Evolutionary conservation across 2,113 vertebrate species (phyloP).

Genomic region (Heterochromis multidens): DNA sequence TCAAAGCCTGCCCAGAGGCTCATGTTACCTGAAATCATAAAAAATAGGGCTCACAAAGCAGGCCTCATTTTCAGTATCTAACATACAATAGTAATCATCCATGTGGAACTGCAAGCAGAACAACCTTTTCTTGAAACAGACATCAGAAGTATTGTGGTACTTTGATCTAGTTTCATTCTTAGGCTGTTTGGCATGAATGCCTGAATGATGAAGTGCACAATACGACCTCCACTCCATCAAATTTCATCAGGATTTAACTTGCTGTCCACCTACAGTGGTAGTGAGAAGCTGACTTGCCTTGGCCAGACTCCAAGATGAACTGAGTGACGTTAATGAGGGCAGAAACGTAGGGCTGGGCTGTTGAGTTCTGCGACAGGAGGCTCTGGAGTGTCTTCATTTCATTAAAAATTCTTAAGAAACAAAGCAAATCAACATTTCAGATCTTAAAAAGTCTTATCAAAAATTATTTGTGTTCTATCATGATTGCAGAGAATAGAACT

Average conservation of each 20-base stretch:
- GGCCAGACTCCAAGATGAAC: constrained; percentile 46
- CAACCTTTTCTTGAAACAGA: background rate
- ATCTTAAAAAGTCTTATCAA: background rate
- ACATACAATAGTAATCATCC: background rate
- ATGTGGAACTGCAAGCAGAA: background rate
- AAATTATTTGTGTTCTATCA: background rate
- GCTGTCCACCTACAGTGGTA: background rate
- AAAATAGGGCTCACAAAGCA: background rate
- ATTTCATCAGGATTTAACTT: constrained; percentile 26
- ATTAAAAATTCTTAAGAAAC: constrained; percentile 63
- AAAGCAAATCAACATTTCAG: constrained; percentile 1
- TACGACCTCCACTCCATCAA: background rate
- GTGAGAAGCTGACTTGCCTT: constrained; percentile 57
- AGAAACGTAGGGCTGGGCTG: constrained; percentile 48
- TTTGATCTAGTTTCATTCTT: background rate
- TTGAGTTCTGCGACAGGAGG: constrained; percentile 56
- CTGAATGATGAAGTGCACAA: background rate
- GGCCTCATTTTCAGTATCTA: background rate
- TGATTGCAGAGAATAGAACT: background rate
- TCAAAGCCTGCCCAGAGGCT: constrained; percentile 46
- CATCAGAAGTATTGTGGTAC: background rate
- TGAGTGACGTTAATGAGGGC: constrained; percentile 48
- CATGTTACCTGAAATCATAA: constrained; percentile 54
- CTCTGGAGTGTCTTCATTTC: constrained; percentile 53
- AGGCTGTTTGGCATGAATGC: background rate